Conservation (phyloP, 1,140 invertebrate genomes). For the Cydia strobilella region DNA sequence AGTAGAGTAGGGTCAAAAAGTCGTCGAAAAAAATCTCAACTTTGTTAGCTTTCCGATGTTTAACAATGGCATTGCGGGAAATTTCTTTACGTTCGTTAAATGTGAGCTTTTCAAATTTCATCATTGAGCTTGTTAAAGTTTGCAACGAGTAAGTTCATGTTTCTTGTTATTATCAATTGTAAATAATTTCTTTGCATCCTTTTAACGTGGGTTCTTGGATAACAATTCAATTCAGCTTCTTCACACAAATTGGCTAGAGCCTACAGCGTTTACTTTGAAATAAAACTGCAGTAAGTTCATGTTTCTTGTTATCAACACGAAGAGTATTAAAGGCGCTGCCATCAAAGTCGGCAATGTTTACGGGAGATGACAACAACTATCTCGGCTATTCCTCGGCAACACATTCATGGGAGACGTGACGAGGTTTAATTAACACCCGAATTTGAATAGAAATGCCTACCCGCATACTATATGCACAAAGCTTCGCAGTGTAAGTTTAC, state of each 20-base stretch:
- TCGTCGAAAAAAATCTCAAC: slow-evolving; percentile 28
- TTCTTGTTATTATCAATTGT: background rate
- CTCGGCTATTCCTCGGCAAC: slow-evolving; percentile 36
- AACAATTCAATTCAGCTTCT: background rate
- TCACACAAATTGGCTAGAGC: background rate
- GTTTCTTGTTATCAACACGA: background rate
- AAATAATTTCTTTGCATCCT: background rate
- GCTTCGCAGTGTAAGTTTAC: slow-evolving; percentile 30
- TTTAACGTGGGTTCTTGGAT: background rate
- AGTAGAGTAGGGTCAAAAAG: slow-evolving; percentile 39
- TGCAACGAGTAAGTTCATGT: background rate
- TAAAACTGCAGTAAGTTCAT: background rate
- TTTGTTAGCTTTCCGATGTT: slow-evolving; percentile 11
- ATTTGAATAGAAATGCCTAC: slow-evolving; percentile 46
- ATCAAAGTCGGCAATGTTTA: slow-evolving; percentile 14
- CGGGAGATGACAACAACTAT: slow-evolving; percentile 30
- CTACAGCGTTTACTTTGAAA: background rate
- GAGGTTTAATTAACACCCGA: slow-evolving; percentile 42
- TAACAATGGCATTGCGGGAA: slow-evolving; percentile 8
- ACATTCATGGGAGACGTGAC: slow-evolving; percentile 41
- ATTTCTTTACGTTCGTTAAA: slow-evolving; percentile 14
- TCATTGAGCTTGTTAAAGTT: slow-evolving; percentile 1
- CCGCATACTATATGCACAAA: slow-evolving; percentile 30
- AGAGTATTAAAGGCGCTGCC: background rate
- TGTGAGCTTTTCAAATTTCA: background rate